These are phyloP conservation scores for Caenorhabditis becei DNA, from an alignment of 2,888 invertebrate species.

Conservation along the genomic window DNA sequence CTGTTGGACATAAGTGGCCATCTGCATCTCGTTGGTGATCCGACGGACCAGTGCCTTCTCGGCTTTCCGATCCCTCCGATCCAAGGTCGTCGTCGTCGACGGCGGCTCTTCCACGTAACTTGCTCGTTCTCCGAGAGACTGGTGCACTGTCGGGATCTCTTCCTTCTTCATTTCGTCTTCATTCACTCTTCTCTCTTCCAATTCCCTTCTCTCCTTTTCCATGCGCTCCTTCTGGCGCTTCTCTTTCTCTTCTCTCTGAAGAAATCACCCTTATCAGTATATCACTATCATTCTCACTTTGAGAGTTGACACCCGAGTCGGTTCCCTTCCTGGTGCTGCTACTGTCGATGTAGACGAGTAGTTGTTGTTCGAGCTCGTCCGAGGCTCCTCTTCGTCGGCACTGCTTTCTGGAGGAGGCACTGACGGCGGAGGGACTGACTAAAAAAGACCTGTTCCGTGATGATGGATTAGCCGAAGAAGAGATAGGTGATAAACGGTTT, in stretches of 20 bases:
- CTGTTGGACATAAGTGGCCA: slow-evolving; percentile 72
- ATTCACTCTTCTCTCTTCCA: slow-evolving; percentile 52
- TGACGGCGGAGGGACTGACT: slow-evolving; percentile 62
- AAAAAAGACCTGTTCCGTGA: slow-evolving; percentile 18
- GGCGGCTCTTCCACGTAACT: slow-evolving; percentile 72
- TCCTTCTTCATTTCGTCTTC: slow-evolving; percentile 52
- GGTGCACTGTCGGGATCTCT: slow-evolving; percentile 36
- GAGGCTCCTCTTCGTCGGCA: slow-evolving; percentile 51
- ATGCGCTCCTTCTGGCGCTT: slow-evolving; percentile 52
- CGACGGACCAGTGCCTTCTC: slow-evolving; percentile 67
- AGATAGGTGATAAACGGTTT: neutral
- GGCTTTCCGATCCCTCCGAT: slow-evolving; percentile 61
- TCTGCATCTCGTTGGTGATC: slow-evolving; percentile 70
- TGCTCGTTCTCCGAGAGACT: slow-evolving; percentile 60
- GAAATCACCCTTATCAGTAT: neutral
- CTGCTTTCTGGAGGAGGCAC: slow-evolving; percentile 62
- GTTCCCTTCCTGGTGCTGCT: slow-evolving; percentile 38
- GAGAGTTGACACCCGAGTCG: slow-evolving; percentile 58
- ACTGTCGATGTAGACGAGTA: slow-evolving; percentile 57
- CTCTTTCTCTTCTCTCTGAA: slow-evolving; percentile 61
- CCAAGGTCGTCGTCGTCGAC: slow-evolving; percentile 65
- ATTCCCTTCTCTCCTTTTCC: slow-evolving; percentile 55
- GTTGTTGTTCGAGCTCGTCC: slow-evolving; percentile 38
- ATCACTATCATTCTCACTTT: slow-evolving; percentile 30
- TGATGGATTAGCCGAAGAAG: neutral